Conservation (phyloP, 2,113 vertebrate genomes). For the Dolichallabes microphthalmus region DNA sequence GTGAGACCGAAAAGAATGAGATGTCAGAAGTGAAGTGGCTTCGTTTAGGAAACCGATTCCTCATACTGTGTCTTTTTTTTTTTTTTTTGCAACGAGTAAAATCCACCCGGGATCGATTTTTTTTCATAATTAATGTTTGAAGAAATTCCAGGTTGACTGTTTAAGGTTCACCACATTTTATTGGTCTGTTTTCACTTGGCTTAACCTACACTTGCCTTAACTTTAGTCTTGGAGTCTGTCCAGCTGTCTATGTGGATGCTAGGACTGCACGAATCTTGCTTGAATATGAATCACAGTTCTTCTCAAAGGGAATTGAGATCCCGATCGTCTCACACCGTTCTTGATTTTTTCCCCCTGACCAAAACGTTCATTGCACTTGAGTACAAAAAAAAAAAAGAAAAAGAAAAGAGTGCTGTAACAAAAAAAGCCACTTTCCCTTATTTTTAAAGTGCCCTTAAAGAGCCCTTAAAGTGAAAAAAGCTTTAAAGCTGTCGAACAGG, state of each 20-base stretch:
- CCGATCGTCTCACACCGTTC: too few species aligned
- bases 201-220: background rate
- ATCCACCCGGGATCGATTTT: background rate
- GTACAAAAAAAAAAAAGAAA: too few species aligned
- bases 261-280: too few species aligned
- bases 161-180: background rate
- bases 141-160: background rate
- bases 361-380: too few species aligned
- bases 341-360: too few species aligned
- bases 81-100: background rate
- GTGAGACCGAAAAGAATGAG: conserved; percentile 14
- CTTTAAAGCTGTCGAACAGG: too few species aligned
- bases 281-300: too few species aligned
- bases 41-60: background rate
- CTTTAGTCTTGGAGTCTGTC: background rate
- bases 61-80: background rate
- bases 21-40: conserved; percentile 1
- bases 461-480: too few species aligned
- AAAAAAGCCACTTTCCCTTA: too few species aligned
- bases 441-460: too few species aligned
- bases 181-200: background rate
- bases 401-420: too few species aligned
- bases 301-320: too few species aligned
- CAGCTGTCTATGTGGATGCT: background rate
- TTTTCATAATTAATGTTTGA: background rate